Percentiles rank a stretch among this genome's conserved stretches.
These are phyloP conservation scores for Drosophila meridionalis DNA, from an alignment of 2,888 invertebrate genomes.

Conservation along the genomic window DNA sequence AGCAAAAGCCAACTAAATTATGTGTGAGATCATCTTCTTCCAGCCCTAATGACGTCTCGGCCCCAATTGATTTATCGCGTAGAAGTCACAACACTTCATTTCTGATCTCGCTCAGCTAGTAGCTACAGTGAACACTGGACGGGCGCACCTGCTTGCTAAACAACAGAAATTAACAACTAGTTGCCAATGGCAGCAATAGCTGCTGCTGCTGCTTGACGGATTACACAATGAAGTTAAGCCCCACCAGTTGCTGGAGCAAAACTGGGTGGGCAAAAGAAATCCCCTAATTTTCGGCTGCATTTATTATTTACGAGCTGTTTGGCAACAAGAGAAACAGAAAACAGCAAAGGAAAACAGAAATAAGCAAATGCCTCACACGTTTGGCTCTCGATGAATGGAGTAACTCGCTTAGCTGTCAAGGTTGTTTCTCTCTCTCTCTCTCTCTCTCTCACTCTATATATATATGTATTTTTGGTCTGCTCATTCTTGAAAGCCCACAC, in stretches of 20 bases:
- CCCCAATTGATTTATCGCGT: conserved; percentile 58
- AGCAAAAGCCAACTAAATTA: conserved; percentile 23
- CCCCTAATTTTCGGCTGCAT: conserved; percentile 43
- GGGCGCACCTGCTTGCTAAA: conserved; percentile 69
- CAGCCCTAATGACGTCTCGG: conserved; percentile 28
- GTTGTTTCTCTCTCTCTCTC: conserved; percentile 24
- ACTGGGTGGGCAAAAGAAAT: not conserved
- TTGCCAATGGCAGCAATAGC: conserved; percentile 53
- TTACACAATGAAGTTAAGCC: conserved; percentile 59
- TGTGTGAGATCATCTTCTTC: conserved; percentile 65
- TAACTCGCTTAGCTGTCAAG: conserved; percentile 14
- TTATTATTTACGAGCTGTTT: conserved; percentile 44
- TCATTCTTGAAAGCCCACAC: conserved; percentile 19
- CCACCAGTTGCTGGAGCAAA: not conserved
- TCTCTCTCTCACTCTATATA: too few relatives aligned
- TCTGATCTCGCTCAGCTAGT: not conserved
- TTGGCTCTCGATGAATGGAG: conserved; percentile 29
- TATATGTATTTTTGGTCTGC: conserved; percentile 57
- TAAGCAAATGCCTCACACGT: conserved; percentile 24
- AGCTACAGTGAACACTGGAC: conserved; percentile 10
- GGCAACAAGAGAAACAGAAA: conserved; percentile 6
- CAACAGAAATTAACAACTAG: conserved; percentile 69
- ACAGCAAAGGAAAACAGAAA: not conserved
- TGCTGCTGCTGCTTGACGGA: conserved; percentile 27
- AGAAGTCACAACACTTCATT: conserved; percentile 31